Base-by-base conservation (phyloP, 2,888 invertebrate genomes). In the Thecocarcelia acutangulata region DNA sequence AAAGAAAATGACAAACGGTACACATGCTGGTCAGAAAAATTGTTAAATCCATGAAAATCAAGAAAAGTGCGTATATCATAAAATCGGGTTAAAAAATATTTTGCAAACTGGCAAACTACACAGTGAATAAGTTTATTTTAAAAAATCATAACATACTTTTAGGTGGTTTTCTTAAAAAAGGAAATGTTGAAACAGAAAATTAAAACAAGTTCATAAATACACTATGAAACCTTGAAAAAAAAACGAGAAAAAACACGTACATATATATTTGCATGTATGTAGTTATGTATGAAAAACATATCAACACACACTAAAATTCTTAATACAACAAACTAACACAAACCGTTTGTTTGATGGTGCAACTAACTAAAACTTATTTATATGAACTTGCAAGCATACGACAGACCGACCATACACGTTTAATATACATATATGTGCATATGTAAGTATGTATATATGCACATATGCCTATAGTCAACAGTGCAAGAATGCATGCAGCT, bases 221-320 rank as follows among this genome's bases (percentile, higher is more conserved):
- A 58, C 44, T 58, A 40, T 64, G 69, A 64, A 82, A 78, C 82
- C 82, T 82, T 82, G 82, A 82, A 82, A 82, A 78, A n/a, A 66
- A 74, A 54, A 21, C 52, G 42, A 68, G 48, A 80, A 64, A 63
- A 63, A 46, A 50, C 28, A 52, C 24, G 40, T 48, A 42, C 24
- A 48, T 54, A 66, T 28, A 5, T 48, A 24, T 58, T 44, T 59
- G 50, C 48, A 44, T 33, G 48, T 19, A 74, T 48, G 19, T 40
- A 42, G 17, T 21, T 21, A 61, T 50, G 28, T 50, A 61, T 63
- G 33, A 54, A n/a, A 42, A 58, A 56, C 15, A 42, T 8, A n/a
- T 37, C 8, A 15, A 37, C 37, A 64, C 37, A 50, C 48, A 40
- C 50, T 50, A 1, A 40, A 40, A 50, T 46, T 70, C 24, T 54